Conservation (phyloP, 2,888 invertebrate species). For the Arctia plantaginis region DNA sequence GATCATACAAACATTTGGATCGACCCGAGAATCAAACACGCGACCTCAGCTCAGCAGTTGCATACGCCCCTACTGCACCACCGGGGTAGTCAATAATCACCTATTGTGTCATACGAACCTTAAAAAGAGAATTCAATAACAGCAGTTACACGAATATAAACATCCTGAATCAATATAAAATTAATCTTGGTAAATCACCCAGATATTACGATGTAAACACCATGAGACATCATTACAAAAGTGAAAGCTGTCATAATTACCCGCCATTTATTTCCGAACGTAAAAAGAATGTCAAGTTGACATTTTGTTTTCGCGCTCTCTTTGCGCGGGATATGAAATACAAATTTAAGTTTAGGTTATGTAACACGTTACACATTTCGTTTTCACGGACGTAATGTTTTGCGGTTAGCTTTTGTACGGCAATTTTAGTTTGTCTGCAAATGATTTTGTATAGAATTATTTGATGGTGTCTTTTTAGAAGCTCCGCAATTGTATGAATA, state of each 20-base stretch:
- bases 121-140: neutral
- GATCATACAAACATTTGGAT: too few species aligned
- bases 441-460: neutral
- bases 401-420: neutral
- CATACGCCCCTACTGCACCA: too few species aligned
- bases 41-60: too few species aligned
- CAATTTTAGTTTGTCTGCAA: neutral
- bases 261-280: constrained; percentile 43
- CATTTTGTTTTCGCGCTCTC: constrained; percentile 31
- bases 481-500: neutral
- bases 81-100: constrained; percentile 3
- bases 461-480: neutral
- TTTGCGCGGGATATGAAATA: constrained; percentile 18
- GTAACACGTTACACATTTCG: constrained; percentile 1
- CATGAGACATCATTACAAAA: constrained; percentile 38
- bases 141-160: neutral
- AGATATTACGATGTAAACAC: constrained; percentile 31
- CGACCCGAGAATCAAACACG: too few species aligned
- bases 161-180: constrained; percentile 10
- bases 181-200: constrained; percentile 8
- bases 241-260: constrained; percentile 53
- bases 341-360: constrained; percentile 19
- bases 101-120: neutral
- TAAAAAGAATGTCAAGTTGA: constrained; percentile 44
- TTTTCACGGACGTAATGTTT: constrained; percentile 7